Evolutionary conservation across 2,113 vertebrate species (phyloP).

Genomic region (Pagrus major): DNA sequence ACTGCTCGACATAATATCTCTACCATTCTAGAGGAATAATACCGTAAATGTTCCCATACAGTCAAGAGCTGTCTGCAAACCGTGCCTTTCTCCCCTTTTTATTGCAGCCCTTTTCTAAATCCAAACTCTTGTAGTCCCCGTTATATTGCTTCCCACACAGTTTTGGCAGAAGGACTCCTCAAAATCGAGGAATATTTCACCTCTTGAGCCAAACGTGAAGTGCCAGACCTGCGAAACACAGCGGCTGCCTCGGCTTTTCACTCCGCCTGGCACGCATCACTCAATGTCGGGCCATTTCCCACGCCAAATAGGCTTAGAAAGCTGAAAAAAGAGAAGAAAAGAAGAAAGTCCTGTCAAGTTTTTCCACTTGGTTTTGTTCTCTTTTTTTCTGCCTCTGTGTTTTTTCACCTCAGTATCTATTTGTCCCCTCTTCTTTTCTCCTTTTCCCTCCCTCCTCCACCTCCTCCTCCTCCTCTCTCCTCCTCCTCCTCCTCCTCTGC

Average conservation of each 20-base stretch:
- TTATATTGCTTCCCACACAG: conserved; percentile 55
- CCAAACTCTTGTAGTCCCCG: conserved; percentile 32
- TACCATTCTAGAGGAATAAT: conserved; percentile 42
- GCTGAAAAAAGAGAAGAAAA: conserved; percentile 25
- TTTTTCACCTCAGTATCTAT: conserved; percentile 70
- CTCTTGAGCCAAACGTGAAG: conserved; percentile 59
- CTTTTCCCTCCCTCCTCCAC: conserved; percentile 22
- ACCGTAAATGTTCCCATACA: conserved; percentile 44
- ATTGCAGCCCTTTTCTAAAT: conserved; percentile 19
- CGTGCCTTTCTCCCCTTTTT: conserved; percentile 32
- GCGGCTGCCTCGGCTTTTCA: conserved; percentile 44
- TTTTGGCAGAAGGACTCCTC: conserved; percentile 40
- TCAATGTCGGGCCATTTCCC: conserved; percentile 70
- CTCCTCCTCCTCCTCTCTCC: conserved; percentile 31
- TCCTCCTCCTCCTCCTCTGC: conserved; percentile 71
- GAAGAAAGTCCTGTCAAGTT: conserved; percentile 74
- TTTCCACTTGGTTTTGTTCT: conserved; percentile 70
- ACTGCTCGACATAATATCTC: conserved; percentile 45
- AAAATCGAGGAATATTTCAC: conserved; percentile 63
- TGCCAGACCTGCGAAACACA: conserved; percentile 51
- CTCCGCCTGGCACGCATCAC: conserved; percentile 58
- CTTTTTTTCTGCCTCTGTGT: conserved; percentile 64
- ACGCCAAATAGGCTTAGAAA: conserved; percentile 53
- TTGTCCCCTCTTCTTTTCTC: conserved; percentile 66
- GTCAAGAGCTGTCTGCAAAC: conserved; percentile 50